phyloP scores from a whole-genome alignment of 2,888 invertebrate genomes.

The Helleia helle region DNA sequence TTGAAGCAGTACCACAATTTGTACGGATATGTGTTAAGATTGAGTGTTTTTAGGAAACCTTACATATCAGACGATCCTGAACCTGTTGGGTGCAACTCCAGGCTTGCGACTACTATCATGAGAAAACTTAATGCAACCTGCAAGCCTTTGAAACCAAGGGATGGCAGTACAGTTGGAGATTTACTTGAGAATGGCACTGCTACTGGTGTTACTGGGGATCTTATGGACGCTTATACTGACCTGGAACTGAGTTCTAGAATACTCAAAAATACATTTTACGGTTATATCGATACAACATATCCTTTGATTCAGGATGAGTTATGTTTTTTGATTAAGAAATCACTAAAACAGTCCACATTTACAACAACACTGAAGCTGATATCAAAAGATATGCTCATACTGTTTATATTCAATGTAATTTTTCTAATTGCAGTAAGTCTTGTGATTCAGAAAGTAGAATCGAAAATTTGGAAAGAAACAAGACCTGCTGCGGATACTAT shows the following conservation, averaged over 20 bases:
- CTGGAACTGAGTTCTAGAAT: conserved; percentile 70
- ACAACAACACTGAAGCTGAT: conserved; percentile 49
- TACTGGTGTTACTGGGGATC: conserved; percentile 57
- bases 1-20: conserved; percentile 43
- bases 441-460: conserved; percentile 40
- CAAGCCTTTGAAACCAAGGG: conserved; percentile 44
- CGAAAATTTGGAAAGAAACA: conserved; percentile 30
- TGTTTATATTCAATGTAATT: conserved; percentile 39
- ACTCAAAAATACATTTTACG: conserved; percentile 59
- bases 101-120: conserved; percentile 42
- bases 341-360: conserved; percentile 60
- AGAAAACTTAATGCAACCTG: conserved; percentile 51
- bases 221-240: conserved; percentile 66
- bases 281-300: conserved; percentile 66
- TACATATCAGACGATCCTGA: conserved; percentile 39
- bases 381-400: conserved; percentile 36
- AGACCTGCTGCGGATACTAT: conserved; percentile 33
- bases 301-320: conserved; percentile 69
- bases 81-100: conserved; percentile 42
- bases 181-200: conserved; percentile 54
- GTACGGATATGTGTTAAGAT: conserved; percentile 38
- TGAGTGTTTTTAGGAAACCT: conserved; percentile 52
- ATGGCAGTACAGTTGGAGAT: conserved; percentile 55
- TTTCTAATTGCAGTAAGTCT: conserved; percentile 35
- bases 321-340: conserved; percentile 70